These are phyloP conservation scores for Vesta saturnalis DNA, from an alignment of 2,888 invertebrate species.

Conservation along the genomic window DNA sequence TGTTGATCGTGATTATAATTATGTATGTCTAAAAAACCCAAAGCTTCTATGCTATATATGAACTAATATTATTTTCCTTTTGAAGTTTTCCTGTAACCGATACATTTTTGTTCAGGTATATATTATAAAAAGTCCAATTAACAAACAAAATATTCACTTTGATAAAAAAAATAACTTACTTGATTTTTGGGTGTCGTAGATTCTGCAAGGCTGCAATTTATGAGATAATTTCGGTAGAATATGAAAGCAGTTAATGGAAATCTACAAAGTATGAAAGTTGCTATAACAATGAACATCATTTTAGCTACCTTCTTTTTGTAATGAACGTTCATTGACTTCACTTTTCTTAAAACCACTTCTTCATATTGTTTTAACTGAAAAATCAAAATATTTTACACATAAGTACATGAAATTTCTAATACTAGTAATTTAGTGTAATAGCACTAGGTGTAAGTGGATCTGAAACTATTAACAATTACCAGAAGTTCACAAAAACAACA, in stretches of 20 bases:
- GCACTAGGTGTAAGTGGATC: too few relatives aligned
- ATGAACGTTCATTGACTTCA: constrained; percentile 70
- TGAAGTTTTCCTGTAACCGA: too few relatives aligned
- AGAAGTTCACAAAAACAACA: too few relatives aligned
- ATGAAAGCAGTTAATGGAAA: constrained; percentile 79
- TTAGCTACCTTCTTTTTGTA: constrained; percentile 76
- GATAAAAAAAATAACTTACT: constrained; percentile 52
- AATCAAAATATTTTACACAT: not conserved
- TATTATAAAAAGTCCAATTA: too few relatives aligned
- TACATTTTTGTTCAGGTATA: too few relatives aligned
- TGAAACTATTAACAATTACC: too few relatives aligned
- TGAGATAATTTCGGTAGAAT: constrained; percentile 69
- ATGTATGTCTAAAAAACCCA: too few relatives aligned
- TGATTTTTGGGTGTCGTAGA: constrained; percentile 53
- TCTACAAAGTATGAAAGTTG: constrained; percentile 74
- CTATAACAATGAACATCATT: constrained; percentile 75
- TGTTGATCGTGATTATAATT: too few relatives aligned
- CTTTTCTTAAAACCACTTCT: constrained; percentile 68
- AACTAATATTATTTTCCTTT: too few relatives aligned
- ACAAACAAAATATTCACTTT: not conserved
- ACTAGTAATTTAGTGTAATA: too few relatives aligned
- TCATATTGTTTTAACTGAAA: constrained; percentile 73
- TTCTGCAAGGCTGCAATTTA: constrained; percentile 60
- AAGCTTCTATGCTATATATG: too few relatives aligned
- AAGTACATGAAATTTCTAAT: not conserved